Conservation (phyloP, 2,797 vertebrate species). For the Phrynocephalus forsythii region DNA sequence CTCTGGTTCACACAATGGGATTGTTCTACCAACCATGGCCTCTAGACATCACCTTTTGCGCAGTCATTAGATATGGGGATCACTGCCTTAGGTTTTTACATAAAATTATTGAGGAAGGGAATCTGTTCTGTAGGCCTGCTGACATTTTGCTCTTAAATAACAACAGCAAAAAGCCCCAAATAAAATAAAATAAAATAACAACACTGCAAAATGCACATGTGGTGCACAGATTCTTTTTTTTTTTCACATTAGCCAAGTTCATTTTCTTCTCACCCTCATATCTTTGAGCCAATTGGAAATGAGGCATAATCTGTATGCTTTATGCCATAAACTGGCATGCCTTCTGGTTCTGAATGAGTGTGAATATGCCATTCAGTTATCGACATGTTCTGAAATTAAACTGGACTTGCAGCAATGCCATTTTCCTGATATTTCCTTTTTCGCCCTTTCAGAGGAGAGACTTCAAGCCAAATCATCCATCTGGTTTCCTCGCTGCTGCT, state of each 20-base stretch:
- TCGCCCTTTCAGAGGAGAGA: constrained; percentile 61
- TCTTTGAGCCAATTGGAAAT: constrained; percentile 59
- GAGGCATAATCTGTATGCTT: constrained; percentile 63
- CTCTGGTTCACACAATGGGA: constrained; percentile 6
- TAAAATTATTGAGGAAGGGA: neutral
- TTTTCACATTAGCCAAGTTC: constrained; percentile 41
- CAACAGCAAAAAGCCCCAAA: neutral
- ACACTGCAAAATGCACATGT: too few relatives aligned
- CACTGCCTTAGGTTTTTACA: neutral
- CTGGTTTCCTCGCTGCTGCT: constrained; percentile 68
- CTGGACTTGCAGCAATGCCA: constrained; percentile 54
- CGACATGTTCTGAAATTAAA: constrained; percentile 69
- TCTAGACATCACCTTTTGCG: constrained; percentile 5
- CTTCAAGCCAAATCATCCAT: constrained; percentile 74
- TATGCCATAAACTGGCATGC: constrained; percentile 50
- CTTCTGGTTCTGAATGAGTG: constrained; percentile 59
- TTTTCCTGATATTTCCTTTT: constrained; percentile 69
- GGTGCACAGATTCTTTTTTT: constrained; percentile 38
- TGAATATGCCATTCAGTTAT: constrained; percentile 62
- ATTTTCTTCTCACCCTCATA: constrained; percentile 40
- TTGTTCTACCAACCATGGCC: neutral
- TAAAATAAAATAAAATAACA: neutral
- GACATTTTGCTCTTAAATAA: constrained; percentile 40
- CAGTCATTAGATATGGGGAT: neutral
- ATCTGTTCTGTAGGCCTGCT: neutral